A percentile compares a stretch with the other conserved stretches of the same genome.
These are phyloP conservation scores for Arctopsyche grandis DNA, from an alignment of 1,140 invertebrate genomes.

Conservation along the genomic window DNA sequence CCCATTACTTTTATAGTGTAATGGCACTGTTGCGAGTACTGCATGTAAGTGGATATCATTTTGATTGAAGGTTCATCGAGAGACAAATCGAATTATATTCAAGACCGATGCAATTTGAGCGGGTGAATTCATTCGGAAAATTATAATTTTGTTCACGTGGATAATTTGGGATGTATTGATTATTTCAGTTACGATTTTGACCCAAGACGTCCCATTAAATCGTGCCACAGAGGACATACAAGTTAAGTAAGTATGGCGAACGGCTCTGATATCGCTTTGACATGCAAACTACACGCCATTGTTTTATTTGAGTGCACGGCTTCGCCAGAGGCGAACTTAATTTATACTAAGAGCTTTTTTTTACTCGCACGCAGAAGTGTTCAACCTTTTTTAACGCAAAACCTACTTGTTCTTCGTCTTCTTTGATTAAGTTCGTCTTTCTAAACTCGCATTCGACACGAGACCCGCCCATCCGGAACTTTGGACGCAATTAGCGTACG, in stretches of 20 bases:
- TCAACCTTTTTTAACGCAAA: conserved; percentile 1
- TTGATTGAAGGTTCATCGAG: too few species aligned
- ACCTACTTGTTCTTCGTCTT: too few species aligned
- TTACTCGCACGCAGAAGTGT: background rate
- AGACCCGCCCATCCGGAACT: background rate
- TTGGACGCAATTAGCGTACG: conserved; percentile 14
- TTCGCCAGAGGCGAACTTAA: background rate
- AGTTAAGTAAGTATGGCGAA: background rate
- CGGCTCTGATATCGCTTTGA: background rate
- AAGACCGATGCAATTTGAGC: too few species aligned
- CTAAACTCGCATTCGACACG: background rate
- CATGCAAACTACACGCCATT: conserved; percentile 9
- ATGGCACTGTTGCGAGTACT: too few species aligned
- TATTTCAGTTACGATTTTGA: background rate
- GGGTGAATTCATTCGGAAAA: background rate
- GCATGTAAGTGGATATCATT: too few species aligned
- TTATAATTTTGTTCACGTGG: background rate
- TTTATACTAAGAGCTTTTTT: conserved; percentile 10
- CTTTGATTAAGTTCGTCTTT: too few species aligned
- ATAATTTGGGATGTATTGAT: background rate
- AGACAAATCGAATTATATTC: too few species aligned
- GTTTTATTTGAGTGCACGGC: background rate
- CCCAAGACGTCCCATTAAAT: too few species aligned
- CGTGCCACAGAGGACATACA: background rate
- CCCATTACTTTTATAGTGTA: too few species aligned